Percentiles rank a stretch among this genome's conserved stretches.
These are phyloP conservation scores for Poecile atricapillus DNA, from an alignment of 2,113 vertebrate genomes.

Conservation along the genomic window DNA sequence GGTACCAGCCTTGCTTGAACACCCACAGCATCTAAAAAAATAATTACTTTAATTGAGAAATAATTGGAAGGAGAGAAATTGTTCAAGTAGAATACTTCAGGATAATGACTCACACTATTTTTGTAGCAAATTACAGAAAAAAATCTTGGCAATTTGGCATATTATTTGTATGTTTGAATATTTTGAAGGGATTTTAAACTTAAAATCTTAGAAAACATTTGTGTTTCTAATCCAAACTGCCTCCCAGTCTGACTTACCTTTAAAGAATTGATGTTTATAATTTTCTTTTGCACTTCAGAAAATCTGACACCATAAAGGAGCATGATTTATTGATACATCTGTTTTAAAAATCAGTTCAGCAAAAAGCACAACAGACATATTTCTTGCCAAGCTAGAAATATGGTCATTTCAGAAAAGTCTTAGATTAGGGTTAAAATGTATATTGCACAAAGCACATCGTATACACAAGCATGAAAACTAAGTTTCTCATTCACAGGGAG, in stretches of 20 bases:
- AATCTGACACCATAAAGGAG: background rate
- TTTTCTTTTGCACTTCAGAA: background rate
- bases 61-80: background rate
- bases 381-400: background rate
- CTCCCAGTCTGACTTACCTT: background rate
- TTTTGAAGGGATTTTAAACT: background rate
- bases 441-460: background rate
- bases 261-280: background rate
- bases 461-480: background rate
- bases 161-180: background rate
- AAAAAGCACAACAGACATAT: background rate
- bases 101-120: background rate
- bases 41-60: background rate
- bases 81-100: background rate
- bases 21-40: background rate
- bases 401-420: background rate
- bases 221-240: background rate
- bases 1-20: no score
- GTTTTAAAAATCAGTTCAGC: background rate
- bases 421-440: background rate
- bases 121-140: background rate
- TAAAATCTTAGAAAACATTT: background rate
- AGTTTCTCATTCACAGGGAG: background rate
- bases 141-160: background rate
- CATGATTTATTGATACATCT: background rate